Evolutionary conservation across 92 coral and sea anemone genomes (phyloP), one percentile per base, ranked within the genome.

Genomic region (Porites evermanni): DNA sequence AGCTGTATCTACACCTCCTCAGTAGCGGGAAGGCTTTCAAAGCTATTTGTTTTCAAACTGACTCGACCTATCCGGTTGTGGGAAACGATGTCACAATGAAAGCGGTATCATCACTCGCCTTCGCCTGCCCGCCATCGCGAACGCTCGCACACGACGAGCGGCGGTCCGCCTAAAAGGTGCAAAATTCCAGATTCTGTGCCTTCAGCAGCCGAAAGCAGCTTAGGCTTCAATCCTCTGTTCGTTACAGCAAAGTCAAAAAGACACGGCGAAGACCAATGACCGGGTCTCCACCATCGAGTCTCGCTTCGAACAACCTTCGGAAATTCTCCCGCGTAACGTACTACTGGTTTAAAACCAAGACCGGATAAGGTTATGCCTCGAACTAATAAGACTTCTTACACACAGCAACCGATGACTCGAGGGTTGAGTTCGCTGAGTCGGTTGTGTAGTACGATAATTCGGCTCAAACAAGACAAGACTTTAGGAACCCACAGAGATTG

Each of bases 191-290:
- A 69, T 65, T 24, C 70, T 65, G 10, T 12, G 23, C 70, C 70
- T 38, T 6, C 47, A 38, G 47, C 18, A 3, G 70, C 10, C 19
- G 70, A n/a, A 65, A 65, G 21, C 23, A 68, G 14, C 16, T 68
- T 68, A 21, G 32, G 44, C 29, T 68, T 68, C 14, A 71, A 11
- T 19, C 54, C 44, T 4, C 75, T 69, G 19, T 69, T 24, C 20
- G 12, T 74, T 75, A 47, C 79, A 75, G 79, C 67, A 75, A 56
- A 53, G 11, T 54, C 60, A 54, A 61, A 64, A 18, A 77, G 44
- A 23, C 44, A 14, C 58, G 29, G 29, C 68, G 23, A 38, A 59
- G 58, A 2, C 53, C 6, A 59, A 21, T 18, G 68, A 69, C 69
- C 81, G 17, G 56, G 29, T 56, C 8, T 76, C 67, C 44, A 8